Evolutionary conservation across 2,797 vertebrate genomes (phyloP).

Genomic region (Morus bassanus): DNA sequence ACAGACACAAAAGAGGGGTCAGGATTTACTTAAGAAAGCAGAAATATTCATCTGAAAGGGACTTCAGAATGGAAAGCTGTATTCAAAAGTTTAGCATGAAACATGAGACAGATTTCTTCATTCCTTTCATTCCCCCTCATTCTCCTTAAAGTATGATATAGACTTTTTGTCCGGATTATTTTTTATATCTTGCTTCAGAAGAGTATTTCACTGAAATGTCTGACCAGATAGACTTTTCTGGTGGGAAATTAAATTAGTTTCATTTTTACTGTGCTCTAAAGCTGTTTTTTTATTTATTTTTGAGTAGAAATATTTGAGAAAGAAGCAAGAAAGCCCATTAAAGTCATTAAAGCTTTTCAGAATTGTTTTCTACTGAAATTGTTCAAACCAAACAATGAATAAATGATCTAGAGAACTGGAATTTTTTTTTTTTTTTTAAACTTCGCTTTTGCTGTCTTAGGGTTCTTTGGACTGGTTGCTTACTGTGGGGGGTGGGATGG

Average conservation of each 20-base stretch:
- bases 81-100: neutral
- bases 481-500: neutral
- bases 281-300: neutral
- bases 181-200: neutral
- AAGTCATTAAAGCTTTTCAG: neutral
- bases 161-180: neutral
- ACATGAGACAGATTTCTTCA: neutral
- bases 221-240: neutral
- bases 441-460: neutral
- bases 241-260: neutral
- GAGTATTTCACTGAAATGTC: neutral
- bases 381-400: neutral
- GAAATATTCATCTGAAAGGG: constrained; percentile 10
- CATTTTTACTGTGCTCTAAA: neutral
- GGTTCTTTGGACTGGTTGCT: neutral
- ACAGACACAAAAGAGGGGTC: neutral
- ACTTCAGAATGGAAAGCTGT: neutral
- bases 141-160: neutral
- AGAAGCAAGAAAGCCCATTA: neutral
- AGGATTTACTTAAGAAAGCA: neutral
- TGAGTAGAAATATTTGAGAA: neutral
- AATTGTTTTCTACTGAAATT: neutral
- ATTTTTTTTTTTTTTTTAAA: neutral
- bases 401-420: accelerated
- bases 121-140: neutral